Evolutionary conservation across 2,888 invertebrate genomes (phyloP).

Genomic region (Xanthia togata): DNA sequence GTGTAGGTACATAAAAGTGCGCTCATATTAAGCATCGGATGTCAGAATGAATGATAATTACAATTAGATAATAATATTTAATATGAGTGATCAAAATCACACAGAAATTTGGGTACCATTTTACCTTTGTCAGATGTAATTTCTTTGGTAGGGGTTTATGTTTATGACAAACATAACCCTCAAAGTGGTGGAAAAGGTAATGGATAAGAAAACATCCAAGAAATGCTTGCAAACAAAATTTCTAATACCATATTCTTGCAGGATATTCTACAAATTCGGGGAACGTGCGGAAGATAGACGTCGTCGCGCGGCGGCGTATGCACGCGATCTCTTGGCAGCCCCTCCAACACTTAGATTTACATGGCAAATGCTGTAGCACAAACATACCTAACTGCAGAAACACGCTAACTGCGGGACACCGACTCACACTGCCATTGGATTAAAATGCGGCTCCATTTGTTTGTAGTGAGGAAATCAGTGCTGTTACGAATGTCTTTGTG

Average conservation of each 20-base stretch:
- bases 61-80: background rate
- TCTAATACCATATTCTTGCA: conserved; percentile 48
- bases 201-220: background rate
- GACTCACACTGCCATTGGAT: conserved; percentile 43
- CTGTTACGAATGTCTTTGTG: conserved; percentile 45
- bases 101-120: background rate
- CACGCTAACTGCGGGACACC: conserved; percentile 54
- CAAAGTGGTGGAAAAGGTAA: background rate
- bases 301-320: conserved; percentile 40
- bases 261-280: conserved; percentile 63
- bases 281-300: conserved; percentile 60
- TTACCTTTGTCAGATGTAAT: background rate
- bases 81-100: background rate
- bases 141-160: background rate
- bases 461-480: conserved; percentile 32
- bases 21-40: background rate
- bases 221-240: conserved; percentile 21
- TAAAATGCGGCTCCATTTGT: conserved; percentile 55
- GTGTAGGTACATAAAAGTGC: background rate
- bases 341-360: conserved; percentile 66
- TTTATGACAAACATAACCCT: background rate
- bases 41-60: background rate
- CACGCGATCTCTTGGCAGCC: conserved; percentile 69
- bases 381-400: conserved; percentile 58
- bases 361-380: conserved; percentile 66